These are phyloP conservation scores for Halocaridina rubra DNA, from an alignment of 2,888 invertebrate genomes.

Conservation along the genomic window DNA sequence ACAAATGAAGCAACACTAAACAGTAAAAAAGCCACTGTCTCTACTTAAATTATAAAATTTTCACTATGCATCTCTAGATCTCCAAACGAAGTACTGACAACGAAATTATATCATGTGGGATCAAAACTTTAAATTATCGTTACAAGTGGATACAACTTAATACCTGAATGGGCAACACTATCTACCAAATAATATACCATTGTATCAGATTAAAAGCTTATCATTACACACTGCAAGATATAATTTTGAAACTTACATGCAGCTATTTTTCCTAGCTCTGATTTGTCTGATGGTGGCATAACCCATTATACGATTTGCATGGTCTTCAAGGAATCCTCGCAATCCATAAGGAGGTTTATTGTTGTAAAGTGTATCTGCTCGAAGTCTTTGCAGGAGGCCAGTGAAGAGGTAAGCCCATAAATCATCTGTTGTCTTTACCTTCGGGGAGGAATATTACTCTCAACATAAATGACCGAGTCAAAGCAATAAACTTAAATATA, in stretches of 20 bases:
- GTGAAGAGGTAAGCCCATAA: slow-evolving; percentile 70
- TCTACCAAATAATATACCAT: too few species aligned
- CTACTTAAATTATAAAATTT: too few species aligned
- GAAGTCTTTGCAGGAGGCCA: slow-evolving; percentile 68
- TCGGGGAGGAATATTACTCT: background rate
- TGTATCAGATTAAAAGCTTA: too few species aligned
- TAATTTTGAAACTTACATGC: slow-evolving; percentile 56
- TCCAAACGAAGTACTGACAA: too few species aligned
- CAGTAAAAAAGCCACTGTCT: too few species aligned
- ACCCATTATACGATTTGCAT: slow-evolving; percentile 72
- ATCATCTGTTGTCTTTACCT: slow-evolving; percentile 67
- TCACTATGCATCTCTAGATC: too few species aligned
- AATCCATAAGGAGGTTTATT: slow-evolving; percentile 70
- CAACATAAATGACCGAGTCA: background rate
- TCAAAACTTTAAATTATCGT: too few species aligned
- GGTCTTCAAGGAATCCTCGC: slow-evolving; percentile 71
- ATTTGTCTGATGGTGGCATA: slow-evolving; percentile 72
- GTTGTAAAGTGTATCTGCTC: slow-evolving; percentile 71
- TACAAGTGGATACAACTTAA: too few species aligned
- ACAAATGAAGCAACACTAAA: too few species aligned
- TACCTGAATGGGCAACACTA: too few species aligned
- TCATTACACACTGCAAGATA: too few species aligned
- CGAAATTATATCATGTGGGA: too few species aligned
- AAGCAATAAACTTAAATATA: background rate
- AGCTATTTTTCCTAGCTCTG: slow-evolving; percentile 65